These are phyloP conservation scores for Rhysida immarginata DNA, from an alignment of 1,140 invertebrate species.

Conservation along the genomic window DNA sequence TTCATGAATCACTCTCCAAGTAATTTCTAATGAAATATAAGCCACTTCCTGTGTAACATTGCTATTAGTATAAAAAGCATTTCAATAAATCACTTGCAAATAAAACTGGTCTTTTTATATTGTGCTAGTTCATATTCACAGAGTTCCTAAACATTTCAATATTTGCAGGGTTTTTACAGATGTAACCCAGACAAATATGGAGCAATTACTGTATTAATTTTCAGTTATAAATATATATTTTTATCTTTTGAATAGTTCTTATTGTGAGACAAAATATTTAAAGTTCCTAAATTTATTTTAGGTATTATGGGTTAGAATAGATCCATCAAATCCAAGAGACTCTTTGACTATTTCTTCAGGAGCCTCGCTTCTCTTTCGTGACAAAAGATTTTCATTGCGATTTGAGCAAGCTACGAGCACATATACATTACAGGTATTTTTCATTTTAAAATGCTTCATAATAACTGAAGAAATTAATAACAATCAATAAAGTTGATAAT, in stretches of 20 bases:
- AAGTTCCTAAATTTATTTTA: slow-evolving; percentile 2
- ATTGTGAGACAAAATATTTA: neutral
- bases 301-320: slow-evolving; percentile 62
- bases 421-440: slow-evolving; percentile 55
- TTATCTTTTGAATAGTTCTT: neutral
- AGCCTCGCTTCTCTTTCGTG: slow-evolving; percentile 62
- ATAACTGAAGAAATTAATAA: neutral
- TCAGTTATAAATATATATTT: neutral
- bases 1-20: too few relatives aligned
- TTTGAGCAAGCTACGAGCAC: slow-evolving; percentile 60
- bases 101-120: neutral
- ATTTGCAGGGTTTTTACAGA: neutral
- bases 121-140: neutral
- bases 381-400: slow-evolving; percentile 69
- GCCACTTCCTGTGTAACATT: too few relatives aligned
- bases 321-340: slow-evolving; percentile 35
- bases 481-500: slow-evolving; percentile 10
- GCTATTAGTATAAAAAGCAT: too few relatives aligned
- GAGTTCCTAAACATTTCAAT: neutral
- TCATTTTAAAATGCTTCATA: neutral
- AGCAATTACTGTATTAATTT: neutral
- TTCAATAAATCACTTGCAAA: too few relatives aligned
- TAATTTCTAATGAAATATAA: too few relatives aligned
- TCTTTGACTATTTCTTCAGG: slow-evolving; percentile 57
- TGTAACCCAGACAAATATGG: neutral